These are phyloP conservation scores for Phaonia tiefii DNA, from an alignment of 2,888 invertebrate genomes.

Conservation along the genomic window DNA sequence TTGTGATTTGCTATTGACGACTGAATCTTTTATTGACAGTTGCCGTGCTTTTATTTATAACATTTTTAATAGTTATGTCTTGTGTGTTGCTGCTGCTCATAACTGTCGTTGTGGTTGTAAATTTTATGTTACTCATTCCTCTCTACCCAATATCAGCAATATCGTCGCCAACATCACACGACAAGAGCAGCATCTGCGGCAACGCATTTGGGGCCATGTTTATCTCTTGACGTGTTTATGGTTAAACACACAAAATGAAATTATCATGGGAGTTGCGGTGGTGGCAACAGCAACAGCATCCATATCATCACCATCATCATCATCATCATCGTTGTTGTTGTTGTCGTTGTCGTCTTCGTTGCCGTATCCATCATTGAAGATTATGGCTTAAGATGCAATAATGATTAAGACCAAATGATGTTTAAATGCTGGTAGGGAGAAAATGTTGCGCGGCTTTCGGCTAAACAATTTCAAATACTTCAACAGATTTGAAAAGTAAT, in stretches of 20 bases:
- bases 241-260: not conserved
- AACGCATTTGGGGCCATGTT: not conserved
- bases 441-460: not conserved
- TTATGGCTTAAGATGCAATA: slow-evolving; percentile 3
- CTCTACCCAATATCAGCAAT: not conserved
- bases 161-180: not conserved
- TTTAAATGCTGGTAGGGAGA: not conserved
- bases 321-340: not conserved
- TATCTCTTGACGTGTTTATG: slow-evolving; percentile 13
- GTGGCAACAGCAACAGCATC: not conserved
- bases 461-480: not conserved
- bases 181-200: not conserved
- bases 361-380: not conserved
- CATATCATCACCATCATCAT: not conserved
- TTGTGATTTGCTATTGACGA: slow-evolving; percentile 20
- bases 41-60: slow-evolving; percentile 49
- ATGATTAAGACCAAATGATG: slow-evolving; percentile 4
- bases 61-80: slow-evolving; percentile 22
- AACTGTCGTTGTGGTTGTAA: slow-evolving; percentile 7
- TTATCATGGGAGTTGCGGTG: not conserved
- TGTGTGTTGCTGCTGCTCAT: not conserved
- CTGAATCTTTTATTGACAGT: slow-evolving; percentile 31
- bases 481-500: no score
- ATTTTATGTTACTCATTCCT: not conserved
- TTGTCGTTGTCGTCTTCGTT: not conserved